These are phyloP conservation scores for Sisyra nigra DNA, from an alignment of 2,888 invertebrate species.

Conservation along the genomic window DNA sequence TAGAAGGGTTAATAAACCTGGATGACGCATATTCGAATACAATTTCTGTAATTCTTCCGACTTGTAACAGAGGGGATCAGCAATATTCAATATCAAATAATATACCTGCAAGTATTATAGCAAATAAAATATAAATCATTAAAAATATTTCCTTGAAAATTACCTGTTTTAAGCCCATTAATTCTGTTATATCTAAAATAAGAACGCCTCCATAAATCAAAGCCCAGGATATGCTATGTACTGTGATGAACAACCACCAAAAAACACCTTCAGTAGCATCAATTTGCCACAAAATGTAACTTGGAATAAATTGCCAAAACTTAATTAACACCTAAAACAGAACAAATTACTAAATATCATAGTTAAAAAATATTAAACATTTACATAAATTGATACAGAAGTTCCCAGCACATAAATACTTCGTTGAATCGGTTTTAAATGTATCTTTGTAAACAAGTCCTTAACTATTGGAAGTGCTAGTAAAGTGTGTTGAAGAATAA, in stretches of 20 bases:
- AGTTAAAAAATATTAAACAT: background rate
- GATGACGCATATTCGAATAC: conserved; percentile 1
- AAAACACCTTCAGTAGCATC: conserved; percentile 27
- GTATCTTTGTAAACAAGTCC: background rate
- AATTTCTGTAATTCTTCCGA: background rate
- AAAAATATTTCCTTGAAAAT: too few relatives aligned
- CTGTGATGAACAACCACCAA: conserved; percentile 30
- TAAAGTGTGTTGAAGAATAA: background rate
- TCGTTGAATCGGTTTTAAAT: background rate
- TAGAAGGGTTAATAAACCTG: background rate
- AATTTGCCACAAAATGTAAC: conserved; percentile 36
- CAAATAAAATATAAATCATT: too few relatives aligned
- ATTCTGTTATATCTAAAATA: conserved; percentile 42
- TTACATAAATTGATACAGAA: background rate
- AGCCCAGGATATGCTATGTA: conserved; percentile 37
- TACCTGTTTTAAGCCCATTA: conserved; percentile 42
- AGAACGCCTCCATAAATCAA: conserved; percentile 41
- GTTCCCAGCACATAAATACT: conserved; percentile 1
- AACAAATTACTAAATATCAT: too few relatives aligned
- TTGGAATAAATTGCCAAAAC: conserved; percentile 33
- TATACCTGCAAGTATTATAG: too few relatives aligned
- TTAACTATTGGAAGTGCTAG: background rate
- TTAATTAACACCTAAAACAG: conserved; percentile 28
- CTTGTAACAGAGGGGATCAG: too few relatives aligned
- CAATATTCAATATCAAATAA: too few relatives aligned